Evolutionary conservation across 2,888 invertebrate genomes (phyloP).

Genomic region (Lomographa bimaculata): DNA sequence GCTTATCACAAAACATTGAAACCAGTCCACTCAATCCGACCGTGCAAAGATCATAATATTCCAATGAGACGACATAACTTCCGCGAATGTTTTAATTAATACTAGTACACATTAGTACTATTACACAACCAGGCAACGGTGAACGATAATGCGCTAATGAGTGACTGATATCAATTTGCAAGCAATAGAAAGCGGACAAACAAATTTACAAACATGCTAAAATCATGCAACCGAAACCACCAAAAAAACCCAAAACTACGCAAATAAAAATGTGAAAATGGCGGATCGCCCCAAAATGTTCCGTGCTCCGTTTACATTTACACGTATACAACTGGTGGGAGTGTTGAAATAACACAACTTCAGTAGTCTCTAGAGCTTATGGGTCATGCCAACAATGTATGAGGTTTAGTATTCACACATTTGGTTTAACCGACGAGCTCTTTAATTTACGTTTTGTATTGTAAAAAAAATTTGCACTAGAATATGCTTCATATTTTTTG

Average conservation of each 20-base stretch:
- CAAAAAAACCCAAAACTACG: conserved; percentile 18
- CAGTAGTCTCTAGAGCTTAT: no score
- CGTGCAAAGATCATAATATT: conserved; percentile 46
- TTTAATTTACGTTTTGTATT: no score
- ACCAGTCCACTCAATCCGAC: conserved; percentile 56
- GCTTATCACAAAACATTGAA: conserved; percentile 63
- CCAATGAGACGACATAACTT: conserved; percentile 58
- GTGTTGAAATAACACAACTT: no score
- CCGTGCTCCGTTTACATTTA: no score
- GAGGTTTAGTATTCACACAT: no score
- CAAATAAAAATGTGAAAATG: conserved; percentile 31
- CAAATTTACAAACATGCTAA: conserved; percentile 39
- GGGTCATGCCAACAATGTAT: no score
- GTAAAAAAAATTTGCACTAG: no score
- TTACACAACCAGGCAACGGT: conserved; percentile 67
- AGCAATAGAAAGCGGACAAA: conserved; percentile 42
- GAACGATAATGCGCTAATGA: conserved; percentile 61
- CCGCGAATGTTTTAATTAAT: conserved; percentile 25
- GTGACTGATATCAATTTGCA: conserved; percentile 67
- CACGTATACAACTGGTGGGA: no score
- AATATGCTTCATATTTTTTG: no score
- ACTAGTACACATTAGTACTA: conserved; percentile 14
- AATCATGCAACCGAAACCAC: conserved; percentile 44
- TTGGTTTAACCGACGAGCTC: no score
- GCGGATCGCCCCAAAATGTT: conserved; percentile 20